phyloP scores from a whole-genome alignment of 2,888 invertebrate species.

The Hemicrepidius hirtus region DNA sequence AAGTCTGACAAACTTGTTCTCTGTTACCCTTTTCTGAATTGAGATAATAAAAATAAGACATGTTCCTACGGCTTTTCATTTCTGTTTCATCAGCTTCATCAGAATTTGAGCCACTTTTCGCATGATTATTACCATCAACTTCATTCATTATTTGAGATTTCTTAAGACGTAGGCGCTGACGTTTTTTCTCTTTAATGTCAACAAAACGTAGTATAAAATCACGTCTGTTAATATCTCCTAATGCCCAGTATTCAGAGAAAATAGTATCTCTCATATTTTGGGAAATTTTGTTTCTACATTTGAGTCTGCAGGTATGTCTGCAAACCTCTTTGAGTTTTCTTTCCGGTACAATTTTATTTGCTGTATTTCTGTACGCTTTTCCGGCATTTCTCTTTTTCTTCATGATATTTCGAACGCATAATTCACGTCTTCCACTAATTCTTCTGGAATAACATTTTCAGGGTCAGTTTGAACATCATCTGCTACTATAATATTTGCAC shows the following conservation, averaged over 20 bases:
- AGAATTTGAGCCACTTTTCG: not conserved
- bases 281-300: conserved; percentile 10
- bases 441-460: too few species aligned
- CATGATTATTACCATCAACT: too few species aligned
- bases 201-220: conserved; percentile 24
- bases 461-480: too few species aligned
- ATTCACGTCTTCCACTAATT: too few species aligned
- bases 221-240: conserved; percentile 9
- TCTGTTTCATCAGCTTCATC: conserved; percentile 3
- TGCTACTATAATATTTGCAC: too few species aligned
- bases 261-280: conserved; percentile 3
- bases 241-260: conserved; percentile 16
- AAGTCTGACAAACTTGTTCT: conserved; percentile 33
- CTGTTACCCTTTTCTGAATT: not conserved
- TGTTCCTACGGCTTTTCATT: conserved; percentile 4
- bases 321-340: conserved; percentile 8
- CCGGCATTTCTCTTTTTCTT: not conserved
- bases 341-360: not conserved
- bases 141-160: not conserved
- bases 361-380: conserved; percentile 8
- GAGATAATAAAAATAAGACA: conserved; percentile 17
- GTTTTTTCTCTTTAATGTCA: conserved; percentile 21
- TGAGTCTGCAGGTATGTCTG: conserved; percentile 4
- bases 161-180: not conserved
- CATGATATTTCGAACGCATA: not conserved